Conservation (phyloP, 2,797 vertebrate species). For the Gadopsis marmoratus region DNA sequence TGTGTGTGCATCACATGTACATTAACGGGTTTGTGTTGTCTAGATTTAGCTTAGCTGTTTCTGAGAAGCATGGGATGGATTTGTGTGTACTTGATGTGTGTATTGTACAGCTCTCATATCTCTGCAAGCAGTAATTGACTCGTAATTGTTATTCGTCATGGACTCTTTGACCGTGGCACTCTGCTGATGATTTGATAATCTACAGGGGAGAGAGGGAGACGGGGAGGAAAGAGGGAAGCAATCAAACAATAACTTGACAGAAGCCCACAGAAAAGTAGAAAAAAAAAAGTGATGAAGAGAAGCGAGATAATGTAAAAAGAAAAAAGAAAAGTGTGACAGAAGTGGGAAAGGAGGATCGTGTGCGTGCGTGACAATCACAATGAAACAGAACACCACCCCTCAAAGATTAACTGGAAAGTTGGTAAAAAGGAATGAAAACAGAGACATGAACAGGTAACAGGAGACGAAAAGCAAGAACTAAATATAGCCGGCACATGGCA, state of each 20-base stretch:
- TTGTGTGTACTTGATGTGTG: constrained; percentile 13
- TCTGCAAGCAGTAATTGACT: constrained; percentile 49
- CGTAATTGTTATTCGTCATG: constrained; percentile 64
- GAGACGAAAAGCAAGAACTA: not conserved
- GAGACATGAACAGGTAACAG: not conserved
- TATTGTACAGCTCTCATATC: constrained; percentile 27
- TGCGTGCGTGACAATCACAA: not conserved
- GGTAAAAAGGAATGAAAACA: too few relatives aligned
- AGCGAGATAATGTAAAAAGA: not conserved
- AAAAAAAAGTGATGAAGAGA: not conserved
- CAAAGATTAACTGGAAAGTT: not conserved
- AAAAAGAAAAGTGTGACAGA: not conserved
- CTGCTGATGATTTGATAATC: constrained; percentile 54
- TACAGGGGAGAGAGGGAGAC: not conserved
- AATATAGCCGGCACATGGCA: not conserved
- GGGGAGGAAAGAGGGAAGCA: not conserved
- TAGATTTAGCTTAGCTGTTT: not conserved
- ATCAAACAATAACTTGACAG: constrained; percentile 20
- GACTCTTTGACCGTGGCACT: constrained; percentile 56
- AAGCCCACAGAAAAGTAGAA: not conserved
- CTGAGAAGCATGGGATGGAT: not conserved
- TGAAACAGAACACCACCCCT: not conserved
- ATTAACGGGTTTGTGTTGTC: not conserved
- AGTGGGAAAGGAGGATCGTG: not conserved
- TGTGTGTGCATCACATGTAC: not conserved